Percentiles rank a stretch among this genome's conserved stretches.
Evolutionary conservation across 2,113 vertebrate genomes (phyloP).

Genomic region (Craseonycteris thonglongyai): DNA sequence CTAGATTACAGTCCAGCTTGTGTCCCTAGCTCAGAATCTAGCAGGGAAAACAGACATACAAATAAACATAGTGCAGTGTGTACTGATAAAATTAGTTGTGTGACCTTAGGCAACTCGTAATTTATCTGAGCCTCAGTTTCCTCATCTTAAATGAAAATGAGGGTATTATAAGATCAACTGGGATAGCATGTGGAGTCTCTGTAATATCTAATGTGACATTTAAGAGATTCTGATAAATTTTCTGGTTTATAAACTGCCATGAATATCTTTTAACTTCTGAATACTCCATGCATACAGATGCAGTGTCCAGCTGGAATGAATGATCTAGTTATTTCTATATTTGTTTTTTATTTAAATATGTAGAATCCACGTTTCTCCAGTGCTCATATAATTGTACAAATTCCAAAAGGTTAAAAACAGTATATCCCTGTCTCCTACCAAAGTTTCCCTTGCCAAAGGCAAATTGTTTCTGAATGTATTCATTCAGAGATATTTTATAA

Average conservation of each 20-base stretch:
- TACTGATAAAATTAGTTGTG: too few species aligned
- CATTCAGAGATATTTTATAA: not conserved
- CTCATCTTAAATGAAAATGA: not conserved
- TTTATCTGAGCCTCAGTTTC: not conserved
- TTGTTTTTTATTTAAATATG: not conserved
- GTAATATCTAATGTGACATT: too few species aligned
- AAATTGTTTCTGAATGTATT: not conserved
- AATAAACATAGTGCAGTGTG: accelerated
- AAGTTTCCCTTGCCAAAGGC: not conserved
- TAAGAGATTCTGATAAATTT: not conserved
- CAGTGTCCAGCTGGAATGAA: not conserved
- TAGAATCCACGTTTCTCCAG: not conserved
- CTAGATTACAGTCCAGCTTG: not conserved
- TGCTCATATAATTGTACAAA: not conserved
- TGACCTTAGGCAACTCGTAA: not conserved
- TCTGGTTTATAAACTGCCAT: not conserved
- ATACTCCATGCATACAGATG: not conserved
- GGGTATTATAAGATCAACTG: not conserved
- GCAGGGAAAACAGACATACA: not conserved
- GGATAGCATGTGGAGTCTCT: accelerated
- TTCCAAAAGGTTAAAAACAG: not conserved
- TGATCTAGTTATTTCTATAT: not conserved
- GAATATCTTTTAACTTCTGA: not conserved
- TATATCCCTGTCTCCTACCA: not conserved
- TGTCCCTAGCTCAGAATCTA: not conserved